A percentile compares a stretch with the other conserved stretches of the same genome.
These are phyloP conservation scores for Lepisosteus osseus DNA, from an alignment of 2,113 vertebrate genomes.

Conservation along the genomic window DNA sequence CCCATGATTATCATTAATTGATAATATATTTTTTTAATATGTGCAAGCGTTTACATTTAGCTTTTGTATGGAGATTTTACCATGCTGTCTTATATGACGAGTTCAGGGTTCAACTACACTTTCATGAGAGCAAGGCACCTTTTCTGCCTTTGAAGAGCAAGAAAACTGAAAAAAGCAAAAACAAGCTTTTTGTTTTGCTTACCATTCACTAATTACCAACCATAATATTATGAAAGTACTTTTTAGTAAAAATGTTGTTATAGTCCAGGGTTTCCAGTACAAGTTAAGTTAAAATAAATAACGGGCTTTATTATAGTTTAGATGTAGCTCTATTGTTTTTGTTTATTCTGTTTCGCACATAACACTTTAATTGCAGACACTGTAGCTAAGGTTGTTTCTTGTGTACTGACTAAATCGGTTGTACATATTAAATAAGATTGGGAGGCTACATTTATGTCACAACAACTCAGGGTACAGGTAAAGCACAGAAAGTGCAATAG, in stretches of 20 bases:
- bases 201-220: neutral
- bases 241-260: no score
- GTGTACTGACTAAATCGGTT: conserved; percentile 34
- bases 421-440: conserved; percentile 37
- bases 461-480: conserved; percentile 30
- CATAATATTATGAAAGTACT: no score
- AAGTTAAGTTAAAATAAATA: no score
- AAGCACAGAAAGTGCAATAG: conserved; percentile 20
- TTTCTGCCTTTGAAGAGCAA: conserved; percentile 43
- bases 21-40: conserved; percentile 49
- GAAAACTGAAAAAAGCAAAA: conserved; percentile 11
- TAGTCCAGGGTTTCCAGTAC: no score
- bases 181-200: neutral
- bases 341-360: conserved; percentile 48
- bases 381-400: conserved; percentile 42
- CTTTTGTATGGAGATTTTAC: conserved; percentile 39
- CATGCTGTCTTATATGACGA: conserved; percentile 38
- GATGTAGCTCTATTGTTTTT: conserved; percentile 8
- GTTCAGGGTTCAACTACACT: conserved; percentile 32
- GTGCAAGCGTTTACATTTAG: conserved; percentile 55
- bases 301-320: neutral
- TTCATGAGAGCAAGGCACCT: conserved; percentile 35
- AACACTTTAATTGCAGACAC: conserved; percentile 62
- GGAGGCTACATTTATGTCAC: conserved; percentile 18
- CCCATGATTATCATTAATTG: conserved; percentile 43